Evolutionary conservation across 2,888 invertebrate species (phyloP).

Genomic region (Amblyteles armatorius): DNA sequence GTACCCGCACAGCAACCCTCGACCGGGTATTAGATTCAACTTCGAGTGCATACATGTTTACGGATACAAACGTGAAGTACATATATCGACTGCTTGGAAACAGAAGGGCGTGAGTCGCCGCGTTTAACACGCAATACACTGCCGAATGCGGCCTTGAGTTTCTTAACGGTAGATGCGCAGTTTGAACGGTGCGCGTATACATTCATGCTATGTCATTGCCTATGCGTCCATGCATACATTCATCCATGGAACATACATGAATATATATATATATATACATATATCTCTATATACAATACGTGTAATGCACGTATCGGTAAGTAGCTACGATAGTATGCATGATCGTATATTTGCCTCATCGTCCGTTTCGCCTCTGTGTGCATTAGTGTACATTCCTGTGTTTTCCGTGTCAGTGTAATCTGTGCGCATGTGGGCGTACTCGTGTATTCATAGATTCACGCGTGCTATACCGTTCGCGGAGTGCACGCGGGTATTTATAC

Average conservation of each 20-base stretch:
- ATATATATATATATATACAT: neutral
- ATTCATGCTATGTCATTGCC: conserved; percentile 8
- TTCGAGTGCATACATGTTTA: conserved; percentile 37
- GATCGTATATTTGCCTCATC: conserved; percentile 37
- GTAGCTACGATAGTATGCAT: conserved; percentile 18
- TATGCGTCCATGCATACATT: neutral
- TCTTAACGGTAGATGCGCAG: neutral
- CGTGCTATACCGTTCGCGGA: conserved; percentile 16
- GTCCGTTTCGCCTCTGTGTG: conserved; percentile 5
- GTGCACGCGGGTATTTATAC: conserved; percentile 42
- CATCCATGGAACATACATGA: neutral
- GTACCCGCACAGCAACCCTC: conserved; percentile 5
- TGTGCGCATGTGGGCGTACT: neutral
- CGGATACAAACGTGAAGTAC: conserved; percentile 21
- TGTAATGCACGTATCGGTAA: conserved; percentile 22
- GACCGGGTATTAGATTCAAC: conserved; percentile 43
- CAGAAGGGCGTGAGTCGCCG: neutral
- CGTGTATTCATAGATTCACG: conserved; percentile 52
- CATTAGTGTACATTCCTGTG: conserved; percentile 41
- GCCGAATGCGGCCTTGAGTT: neutral
- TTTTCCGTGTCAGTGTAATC: conserved; percentile 43
- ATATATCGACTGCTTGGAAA: neutral
- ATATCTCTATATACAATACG: conserved; percentile 1
- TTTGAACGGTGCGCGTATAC: neutral
- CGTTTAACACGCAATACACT: neutral